Percentiles rank a stretch among this genome's conserved stretches.
Evolutionary conservation across 2,113 vertebrate species (phyloP).

Genomic region (Gracilinanus agilis): DNA sequence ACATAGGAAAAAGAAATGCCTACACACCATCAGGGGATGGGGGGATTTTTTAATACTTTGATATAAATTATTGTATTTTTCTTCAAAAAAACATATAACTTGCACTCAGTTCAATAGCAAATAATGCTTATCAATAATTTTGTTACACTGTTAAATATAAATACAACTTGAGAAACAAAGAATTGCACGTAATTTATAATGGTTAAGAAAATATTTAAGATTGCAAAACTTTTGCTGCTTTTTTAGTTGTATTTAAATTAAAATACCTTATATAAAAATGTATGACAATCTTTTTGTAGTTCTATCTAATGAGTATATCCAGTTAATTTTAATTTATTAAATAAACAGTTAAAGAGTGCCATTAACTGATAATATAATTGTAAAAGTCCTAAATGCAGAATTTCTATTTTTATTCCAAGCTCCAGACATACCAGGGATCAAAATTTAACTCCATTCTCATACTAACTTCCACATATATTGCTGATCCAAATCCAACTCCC

Average conservation of each 20-base stretch:
- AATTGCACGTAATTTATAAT: background rate
- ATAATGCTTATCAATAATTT: background rate
- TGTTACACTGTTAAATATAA: background rate
- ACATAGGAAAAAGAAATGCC: background rate
- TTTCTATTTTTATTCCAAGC: background rate
- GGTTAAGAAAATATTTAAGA: background rate
- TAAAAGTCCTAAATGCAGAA: background rate
- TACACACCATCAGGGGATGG: background rate
- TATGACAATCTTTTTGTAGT: background rate
- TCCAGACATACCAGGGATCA: background rate
- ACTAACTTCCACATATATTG: too few relatives aligned
- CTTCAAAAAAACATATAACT: background rate
- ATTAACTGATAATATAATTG: background rate
- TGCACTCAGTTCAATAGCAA: background rate
- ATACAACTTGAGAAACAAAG: background rate
- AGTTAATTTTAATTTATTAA: background rate
- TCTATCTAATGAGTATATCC: background rate
- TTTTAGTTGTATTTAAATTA: constrained; percentile 8
- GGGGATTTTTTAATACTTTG: background rate
- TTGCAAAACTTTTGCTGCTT: background rate
- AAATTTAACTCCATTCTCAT: background rate
- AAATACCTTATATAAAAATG: background rate
- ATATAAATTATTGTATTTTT: background rate
- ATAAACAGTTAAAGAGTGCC: background rate
- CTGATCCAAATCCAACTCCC: background rate